These are phyloP conservation scores for Gymnothorax javanicus DNA, from an alignment of 2,797 vertebrate genomes.

Conservation along the genomic window DNA sequence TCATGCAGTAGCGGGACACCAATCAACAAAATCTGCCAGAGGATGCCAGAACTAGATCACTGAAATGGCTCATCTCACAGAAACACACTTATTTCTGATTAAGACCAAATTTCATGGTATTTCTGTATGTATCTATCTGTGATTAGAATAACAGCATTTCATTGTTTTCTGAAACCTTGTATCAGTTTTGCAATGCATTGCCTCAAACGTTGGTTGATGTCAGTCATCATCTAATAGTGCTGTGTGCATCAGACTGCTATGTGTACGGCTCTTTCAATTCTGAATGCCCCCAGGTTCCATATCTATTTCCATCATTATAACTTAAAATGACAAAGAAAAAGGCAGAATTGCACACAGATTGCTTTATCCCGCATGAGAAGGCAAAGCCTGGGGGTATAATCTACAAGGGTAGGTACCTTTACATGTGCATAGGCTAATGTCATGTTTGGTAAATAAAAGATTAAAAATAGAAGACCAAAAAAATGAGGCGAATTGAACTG, in stretches of 20 bases:
- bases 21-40: neutral
- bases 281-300: neutral
- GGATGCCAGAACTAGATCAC: neutral
- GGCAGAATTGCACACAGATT: too few species aligned
- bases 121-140: neutral
- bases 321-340: neutral
- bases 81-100: neutral
- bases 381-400: too few species aligned
- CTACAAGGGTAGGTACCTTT: too few species aligned
- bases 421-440: too few species aligned
- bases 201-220: neutral
- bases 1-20: slow-evolving; percentile 37
- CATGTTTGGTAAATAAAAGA: too few species aligned
- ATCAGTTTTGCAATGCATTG: neutral
- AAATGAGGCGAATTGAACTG: too few species aligned
- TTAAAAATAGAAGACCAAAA: too few species aligned
- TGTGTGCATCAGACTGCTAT: neutral
- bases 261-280: neutral
- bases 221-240: neutral
- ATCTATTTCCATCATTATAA: neutral
- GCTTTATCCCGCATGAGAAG: too few species aligned
- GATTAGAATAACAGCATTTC: neutral
- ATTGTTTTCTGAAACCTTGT: neutral
- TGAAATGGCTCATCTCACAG: neutral
- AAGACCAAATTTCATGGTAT: neutral